phyloP scores from a whole-genome alignment of 2,888 invertebrate species.

The Meloe dianella region DNA sequence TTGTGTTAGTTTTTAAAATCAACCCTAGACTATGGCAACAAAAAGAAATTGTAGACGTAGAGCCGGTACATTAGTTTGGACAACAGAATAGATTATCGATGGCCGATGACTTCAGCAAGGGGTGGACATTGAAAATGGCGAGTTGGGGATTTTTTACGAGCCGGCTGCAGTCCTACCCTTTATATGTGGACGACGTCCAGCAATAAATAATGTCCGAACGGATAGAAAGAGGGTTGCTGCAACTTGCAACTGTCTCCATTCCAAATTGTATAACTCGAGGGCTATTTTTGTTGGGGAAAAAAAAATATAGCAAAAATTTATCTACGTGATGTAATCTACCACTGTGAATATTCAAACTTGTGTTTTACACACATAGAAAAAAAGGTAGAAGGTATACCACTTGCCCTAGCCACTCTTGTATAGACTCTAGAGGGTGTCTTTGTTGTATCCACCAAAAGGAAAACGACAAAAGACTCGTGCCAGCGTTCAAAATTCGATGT shows the following conservation, averaged over 20 bases:
- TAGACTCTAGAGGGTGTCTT: slow-evolving; percentile 17
- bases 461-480: slow-evolving; percentile 27
- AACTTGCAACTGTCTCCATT: slow-evolving; percentile 46
- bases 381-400: slow-evolving; percentile 17
- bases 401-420: slow-evolving; percentile 14
- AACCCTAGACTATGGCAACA: slow-evolving; percentile 12
- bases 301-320: not conserved
- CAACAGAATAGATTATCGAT: slow-evolving; percentile 50
- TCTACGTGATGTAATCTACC: slow-evolving; percentile 6
- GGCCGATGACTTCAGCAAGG: slow-evolving; percentile 30
- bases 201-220: slow-evolving; percentile 51
- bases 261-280: slow-evolving; percentile 17
- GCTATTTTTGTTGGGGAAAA: not conserved
- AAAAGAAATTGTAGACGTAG: slow-evolving; percentile 25
- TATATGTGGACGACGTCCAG: slow-evolving; percentile 53
- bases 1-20: not conserved
- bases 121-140: slow-evolving; percentile 47
- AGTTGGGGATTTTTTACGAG: slow-evolving; percentile 51
- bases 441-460: slow-evolving; percentile 13
- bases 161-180: slow-evolving; percentile 44
- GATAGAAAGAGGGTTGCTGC: slow-evolving; percentile 49
- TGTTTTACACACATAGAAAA: slow-evolving; percentile 6
- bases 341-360: slow-evolving; percentile 8
- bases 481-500: slow-evolving; percentile 8
- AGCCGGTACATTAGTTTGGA: slow-evolving; percentile 45